Evolutionary conservation across 2,888 invertebrate species (phyloP), one percentile per base, ranked within the genome.

Genomic region (Cactoblastis cactorum): DNA sequence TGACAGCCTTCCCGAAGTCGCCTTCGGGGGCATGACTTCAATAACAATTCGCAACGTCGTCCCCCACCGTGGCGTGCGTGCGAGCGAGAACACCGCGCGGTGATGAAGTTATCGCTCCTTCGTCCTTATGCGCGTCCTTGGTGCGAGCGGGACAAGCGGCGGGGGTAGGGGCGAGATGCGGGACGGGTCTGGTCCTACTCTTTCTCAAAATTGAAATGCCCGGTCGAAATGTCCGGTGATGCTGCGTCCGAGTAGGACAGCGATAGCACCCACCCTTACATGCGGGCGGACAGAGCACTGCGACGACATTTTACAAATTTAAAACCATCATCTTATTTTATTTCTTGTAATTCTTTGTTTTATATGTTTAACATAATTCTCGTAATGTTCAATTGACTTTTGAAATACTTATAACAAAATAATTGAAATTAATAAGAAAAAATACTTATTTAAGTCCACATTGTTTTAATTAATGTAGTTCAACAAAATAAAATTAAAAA

Each of bases 131-230:
- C 89, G 80, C 80, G 86, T 88, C 87, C 85, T 83, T 81, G 75
- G 88, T 79, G 84, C 74, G 78, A 87, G 80, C 74, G 83, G 81
- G 85, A 88, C 66, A 67, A 76, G 53, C 53, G 68, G 57, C 57
- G 69, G 71, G 77, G 71, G 68, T 59, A 67, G 57, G 60, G 58
- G 76, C 59, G 69, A 74, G 62, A 80, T 71, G 82, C 73, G 74
- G 74, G 75, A 64, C 74, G 81, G 67, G 77, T 77, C 73, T 80
- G 83, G 83, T 87, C 85, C 87, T 87, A 85, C 89, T 88, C 88
- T 90, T 89, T 89, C 90, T 90, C 89, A 88, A 89, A 90, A 90
- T 90, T 90, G 89, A 90, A 90, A 90, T 89, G 90, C 89, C 89
- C 89, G 90, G 89, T 88, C 90, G 89, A 89, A 90, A 87, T 90